These are phyloP conservation scores for Chaetodon auriga DNA, from an alignment of 2,113 vertebrate genomes.

Conservation along the genomic window DNA sequence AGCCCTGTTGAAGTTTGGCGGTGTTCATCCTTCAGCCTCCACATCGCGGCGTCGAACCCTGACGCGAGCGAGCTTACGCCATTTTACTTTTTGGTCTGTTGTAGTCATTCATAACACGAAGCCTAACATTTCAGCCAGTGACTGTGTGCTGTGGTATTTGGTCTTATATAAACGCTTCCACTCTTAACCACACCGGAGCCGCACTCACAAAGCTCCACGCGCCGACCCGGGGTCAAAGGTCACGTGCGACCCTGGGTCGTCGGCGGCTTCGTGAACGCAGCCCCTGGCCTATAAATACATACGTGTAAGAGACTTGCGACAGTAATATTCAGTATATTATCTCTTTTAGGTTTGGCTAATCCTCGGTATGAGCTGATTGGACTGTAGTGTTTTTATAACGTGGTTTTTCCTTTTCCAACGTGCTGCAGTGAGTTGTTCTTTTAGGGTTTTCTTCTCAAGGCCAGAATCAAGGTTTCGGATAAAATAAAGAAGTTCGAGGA, in stretches of 20 bases:
- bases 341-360: slow-evolving; percentile 69
- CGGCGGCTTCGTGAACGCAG: slow-evolving; percentile 50
- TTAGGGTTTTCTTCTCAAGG: slow-evolving; percentile 46
- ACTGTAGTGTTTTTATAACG: slow-evolving; percentile 74
- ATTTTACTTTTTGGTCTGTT: slow-evolving; percentile 3
- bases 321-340: slow-evolving; percentile 68
- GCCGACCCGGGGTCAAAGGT: slow-evolving; percentile 52
- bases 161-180: slow-evolving; percentile 65
- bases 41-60: slow-evolving; percentile 13
- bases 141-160: slow-evolving; percentile 66
- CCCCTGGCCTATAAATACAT: slow-evolving; percentile 66
- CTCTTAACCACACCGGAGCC: slow-evolving; percentile 25
- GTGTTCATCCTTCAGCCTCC: slow-evolving; percentile 27
- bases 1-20: slow-evolving; percentile 20
- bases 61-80: background rate
- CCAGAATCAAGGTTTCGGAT: slow-evolving; percentile 14
- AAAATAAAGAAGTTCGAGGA: slow-evolving; percentile 21
- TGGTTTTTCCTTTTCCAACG: slow-evolving; percentile 60
- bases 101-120: slow-evolving; percentile 37
- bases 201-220: slow-evolving; percentile 34
- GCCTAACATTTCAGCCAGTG: slow-evolving; percentile 59
- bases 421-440: slow-evolving; percentile 74
- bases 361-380: slow-evolving; percentile 64
- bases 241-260: slow-evolving; percentile 27
- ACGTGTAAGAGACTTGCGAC: slow-evolving; percentile 65